Percentiles rank a stretch among this genome's conserved stretches.
These are phyloP conservation scores for Leptopilina boulardi DNA, from an alignment of 1,140 invertebrate species.

Conservation along the genomic window DNA sequence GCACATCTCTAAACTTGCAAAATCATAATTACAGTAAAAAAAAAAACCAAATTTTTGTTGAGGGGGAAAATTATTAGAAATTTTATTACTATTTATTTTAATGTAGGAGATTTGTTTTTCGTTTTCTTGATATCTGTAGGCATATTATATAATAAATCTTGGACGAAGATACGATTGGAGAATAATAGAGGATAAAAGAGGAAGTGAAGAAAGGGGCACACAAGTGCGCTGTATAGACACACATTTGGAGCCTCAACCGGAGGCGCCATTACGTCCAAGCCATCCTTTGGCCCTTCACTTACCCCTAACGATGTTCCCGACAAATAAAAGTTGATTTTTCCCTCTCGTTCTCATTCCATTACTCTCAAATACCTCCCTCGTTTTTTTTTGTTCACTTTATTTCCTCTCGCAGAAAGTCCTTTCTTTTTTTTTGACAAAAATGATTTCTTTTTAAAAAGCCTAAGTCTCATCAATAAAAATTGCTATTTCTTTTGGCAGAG, in stretches of 20 bases:
- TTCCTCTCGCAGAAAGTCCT: no score
- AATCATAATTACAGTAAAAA: not conserved
- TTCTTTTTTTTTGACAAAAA: slow-evolving; percentile 41
- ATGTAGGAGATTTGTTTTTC: not conserved
- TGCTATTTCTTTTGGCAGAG: slow-evolving; percentile 73
- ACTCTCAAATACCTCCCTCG: slow-evolving; percentile 39
- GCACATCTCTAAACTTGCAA: slow-evolving; percentile 43
- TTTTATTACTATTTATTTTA: no score
- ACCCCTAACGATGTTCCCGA: slow-evolving; percentile 66
- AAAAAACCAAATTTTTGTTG: no score
- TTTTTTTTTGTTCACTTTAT: slow-evolving; percentile 33
- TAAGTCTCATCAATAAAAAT: not conserved
- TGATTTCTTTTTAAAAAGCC: no score
- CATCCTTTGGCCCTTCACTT: slow-evolving; percentile 67
- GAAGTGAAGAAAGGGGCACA: slow-evolving; percentile 57
- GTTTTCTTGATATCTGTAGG: not conserved
- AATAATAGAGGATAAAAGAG: not conserved
- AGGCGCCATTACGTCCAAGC: slow-evolving; percentile 68
- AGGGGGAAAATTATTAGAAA: no score
- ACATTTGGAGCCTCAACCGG: slow-evolving; percentile 62
- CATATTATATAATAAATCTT: slow-evolving; percentile 5
- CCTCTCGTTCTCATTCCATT: slow-evolving; percentile 44
- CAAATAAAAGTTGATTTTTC: slow-evolving; percentile 70
- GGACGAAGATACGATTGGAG: not conserved
- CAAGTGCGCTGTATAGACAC: slow-evolving; percentile 60